Conservation (phyloP, 1,140 invertebrate species). For the Bombus polaris region DNA sequence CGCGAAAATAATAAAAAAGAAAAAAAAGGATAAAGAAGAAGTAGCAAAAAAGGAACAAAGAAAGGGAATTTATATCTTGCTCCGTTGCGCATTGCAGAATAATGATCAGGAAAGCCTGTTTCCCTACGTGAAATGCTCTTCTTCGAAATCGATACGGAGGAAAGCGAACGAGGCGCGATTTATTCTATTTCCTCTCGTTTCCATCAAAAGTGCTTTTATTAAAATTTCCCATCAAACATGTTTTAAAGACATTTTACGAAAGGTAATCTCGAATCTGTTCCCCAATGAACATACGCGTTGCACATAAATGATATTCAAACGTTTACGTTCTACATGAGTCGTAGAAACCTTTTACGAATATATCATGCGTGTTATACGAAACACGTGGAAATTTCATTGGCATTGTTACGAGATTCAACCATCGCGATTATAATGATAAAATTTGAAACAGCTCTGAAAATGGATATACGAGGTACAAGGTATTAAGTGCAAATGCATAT, state of each 20-base stretch:
- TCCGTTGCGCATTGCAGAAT: conserved; percentile 36
- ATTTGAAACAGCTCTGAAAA: too few species aligned
- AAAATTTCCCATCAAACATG: not conserved
- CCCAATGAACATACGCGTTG: too few species aligned
- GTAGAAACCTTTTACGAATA: too few species aligned
- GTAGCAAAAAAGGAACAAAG: not conserved
- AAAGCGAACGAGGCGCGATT: not conserved
- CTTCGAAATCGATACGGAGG: conserved; percentile 1
- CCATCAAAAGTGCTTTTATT: not conserved
- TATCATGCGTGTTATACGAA: too few species aligned
- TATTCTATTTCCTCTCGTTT: not conserved
- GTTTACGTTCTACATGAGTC: too few species aligned
- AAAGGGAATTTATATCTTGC: not conserved
- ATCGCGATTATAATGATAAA: too few species aligned
- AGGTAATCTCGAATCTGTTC: too few species aligned
- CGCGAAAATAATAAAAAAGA: not conserved
- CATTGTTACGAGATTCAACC: too few species aligned
- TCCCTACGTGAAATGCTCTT: not conserved
- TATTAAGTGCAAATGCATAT: too few species aligned
- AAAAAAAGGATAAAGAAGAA: not conserved
- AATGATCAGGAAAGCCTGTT: not conserved
- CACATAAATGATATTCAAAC: too few species aligned
- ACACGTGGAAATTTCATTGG: too few species aligned
- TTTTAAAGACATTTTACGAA: not conserved
- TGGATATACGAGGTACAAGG: too few species aligned